Conservation (phyloP, 2,888 invertebrate genomes). For the Microctonus brassicae region DNA sequence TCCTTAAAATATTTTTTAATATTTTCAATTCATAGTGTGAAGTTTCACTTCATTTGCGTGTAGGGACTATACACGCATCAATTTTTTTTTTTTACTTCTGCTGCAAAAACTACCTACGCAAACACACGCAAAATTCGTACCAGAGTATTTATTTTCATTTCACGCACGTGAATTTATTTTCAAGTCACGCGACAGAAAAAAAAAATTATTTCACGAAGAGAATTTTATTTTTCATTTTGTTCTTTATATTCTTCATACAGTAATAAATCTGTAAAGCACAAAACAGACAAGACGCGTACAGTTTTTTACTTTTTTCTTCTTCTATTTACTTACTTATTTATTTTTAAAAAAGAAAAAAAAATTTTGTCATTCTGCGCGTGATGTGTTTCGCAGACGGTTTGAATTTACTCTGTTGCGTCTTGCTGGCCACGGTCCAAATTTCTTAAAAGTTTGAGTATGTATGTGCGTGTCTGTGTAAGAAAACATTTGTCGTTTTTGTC, state of each 20-base stretch:
- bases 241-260: not conserved
- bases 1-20: too few species aligned
- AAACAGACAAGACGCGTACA: not conserved
- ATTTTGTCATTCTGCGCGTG: too few species aligned
- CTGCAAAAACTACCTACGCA: not conserved
- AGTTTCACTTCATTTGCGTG: not conserved
- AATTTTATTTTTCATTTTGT: not conserved
- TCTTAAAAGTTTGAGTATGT: too few species aligned
- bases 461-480: too few species aligned
- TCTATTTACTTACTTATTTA: not conserved
- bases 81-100: not conserved
- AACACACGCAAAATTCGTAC: not conserved
- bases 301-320: constrained; percentile 1
- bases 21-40: too few species aligned
- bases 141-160: not conserved
- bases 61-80: too few species aligned
- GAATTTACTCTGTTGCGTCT: too few species aligned
- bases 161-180: constrained; percentile 23
- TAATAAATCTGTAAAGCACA: not conserved
- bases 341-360: not conserved
- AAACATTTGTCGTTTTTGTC: too few species aligned
- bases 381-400: too few species aligned
- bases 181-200: constrained; percentile 24
- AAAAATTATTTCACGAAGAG: not conserved
- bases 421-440: too few species aligned